Base-by-base conservation (phyloP, 1,140 invertebrate genomes). In the Trichoplusia ni region DNA sequence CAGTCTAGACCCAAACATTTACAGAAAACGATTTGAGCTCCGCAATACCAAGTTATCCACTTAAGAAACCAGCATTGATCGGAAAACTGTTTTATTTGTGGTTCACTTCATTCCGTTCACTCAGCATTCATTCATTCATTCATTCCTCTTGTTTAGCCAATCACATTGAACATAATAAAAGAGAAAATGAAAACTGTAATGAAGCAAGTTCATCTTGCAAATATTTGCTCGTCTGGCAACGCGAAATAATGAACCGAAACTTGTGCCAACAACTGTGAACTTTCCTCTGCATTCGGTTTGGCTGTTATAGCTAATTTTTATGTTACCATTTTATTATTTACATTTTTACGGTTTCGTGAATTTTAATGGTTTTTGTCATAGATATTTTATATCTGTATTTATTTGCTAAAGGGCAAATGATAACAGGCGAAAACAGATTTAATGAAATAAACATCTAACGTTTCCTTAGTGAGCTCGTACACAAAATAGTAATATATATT, bases 1-100 rank as follows among this genome's bases (percentile, higher is more conserved):
- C 76, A 75, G 86, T 89, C 86, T 89, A 89, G 86, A 87, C 86
- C 77, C n/a, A 77, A 84, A 80, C 69, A 76, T 82, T 82, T 68
- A 66, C 62, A 53, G 69, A 51, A 40, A 82, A 65, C 71, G 73
- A 77, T 82, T 83, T 84, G 62, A 81, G 79, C 73, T 81, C 78
- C 59, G 61, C 66, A 75, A 82, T 78, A 72, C 64, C 69, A 84
- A 86, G 77, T 84, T 86, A 79, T 79, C 81, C 74, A 80, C 81
- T 86, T 69, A 73, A 78, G 64, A 62, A 76, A 64, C 68, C 69
- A 71, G 67, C 71, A 79, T 82, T 81, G 80, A 81, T 81, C 60
- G 69, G 60, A 64, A 51, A 67, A 75, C 67, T 40, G 72, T 79
- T 89, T 87, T 87, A 89, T 82, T 78, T 56, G 47, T 51, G 69